Conservation (phyloP, 2,797 vertebrate genomes). For the Balearica regulorum region DNA sequence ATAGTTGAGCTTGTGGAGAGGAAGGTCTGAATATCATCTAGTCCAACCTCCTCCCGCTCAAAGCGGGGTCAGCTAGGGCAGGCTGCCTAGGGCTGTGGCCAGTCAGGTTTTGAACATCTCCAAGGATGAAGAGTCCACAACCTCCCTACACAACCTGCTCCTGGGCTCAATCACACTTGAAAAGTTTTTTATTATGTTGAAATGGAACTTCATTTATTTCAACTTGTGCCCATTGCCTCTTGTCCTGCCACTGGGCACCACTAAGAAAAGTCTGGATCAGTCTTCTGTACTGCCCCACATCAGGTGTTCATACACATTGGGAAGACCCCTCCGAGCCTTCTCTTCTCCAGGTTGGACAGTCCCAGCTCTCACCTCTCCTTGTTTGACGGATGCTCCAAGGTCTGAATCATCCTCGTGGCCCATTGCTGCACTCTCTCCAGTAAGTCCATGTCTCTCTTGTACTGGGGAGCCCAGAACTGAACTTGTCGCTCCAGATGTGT, state of each 20-base stretch:
- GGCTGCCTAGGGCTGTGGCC: neutral
- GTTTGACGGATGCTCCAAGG: neutral
- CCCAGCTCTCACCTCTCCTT: neutral
- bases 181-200: neutral
- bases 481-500: neutral
- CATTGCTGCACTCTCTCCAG: neutral
- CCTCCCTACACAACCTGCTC: neutral
- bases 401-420: neutral
- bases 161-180: neutral
- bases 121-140: neutral
- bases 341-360: neutral
- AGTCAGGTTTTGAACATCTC: neutral
- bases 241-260: neutral
- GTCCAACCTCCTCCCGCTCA: neutral
- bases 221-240: neutral
- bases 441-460: neutral
- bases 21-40: neutral
- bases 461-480: neutral
- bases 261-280: neutral
- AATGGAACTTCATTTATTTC: neutral
- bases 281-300: neutral
- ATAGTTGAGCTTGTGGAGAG: neutral
- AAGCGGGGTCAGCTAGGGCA: neutral
- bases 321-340: neutral
- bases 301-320: neutral